Evolutionary conservation across 64 coral and sea anemone genomes (phyloP).

Genomic region (Porites australiensis): DNA sequence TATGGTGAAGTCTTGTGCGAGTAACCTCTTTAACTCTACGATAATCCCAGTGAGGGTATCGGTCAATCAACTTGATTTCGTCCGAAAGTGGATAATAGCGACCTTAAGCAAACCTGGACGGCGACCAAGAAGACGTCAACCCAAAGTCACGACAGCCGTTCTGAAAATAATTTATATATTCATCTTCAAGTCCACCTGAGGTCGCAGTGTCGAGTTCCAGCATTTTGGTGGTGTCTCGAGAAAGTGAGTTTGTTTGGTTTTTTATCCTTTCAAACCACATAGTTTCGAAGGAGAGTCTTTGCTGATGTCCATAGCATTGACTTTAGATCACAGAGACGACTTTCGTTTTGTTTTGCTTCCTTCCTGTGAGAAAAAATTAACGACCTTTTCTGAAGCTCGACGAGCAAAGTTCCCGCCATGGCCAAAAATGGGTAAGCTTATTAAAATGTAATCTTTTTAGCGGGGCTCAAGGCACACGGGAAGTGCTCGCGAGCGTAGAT

Average conservation of each 20-base stretch:
- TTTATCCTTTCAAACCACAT: slow-evolving; percentile 14
- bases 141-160: slow-evolving; percentile 29
- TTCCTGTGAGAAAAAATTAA: background rate
- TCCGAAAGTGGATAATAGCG: background rate
- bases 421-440: no score
- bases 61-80: no score
- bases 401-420: no score
- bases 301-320: background rate
- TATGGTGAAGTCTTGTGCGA: no score
- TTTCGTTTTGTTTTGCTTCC: background rate
- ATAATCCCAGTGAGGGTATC: no score
- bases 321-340: background rate
- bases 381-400: background rate
- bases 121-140: slow-evolving; percentile 10
- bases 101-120: slow-evolving; percentile 15
- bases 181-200: slow-evolving; percentile 39
- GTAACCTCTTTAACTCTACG: no score
- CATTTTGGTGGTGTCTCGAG: slow-evolving; percentile 32
- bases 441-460: no score
- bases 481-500: no score
- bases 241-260: slow-evolving; percentile 27
- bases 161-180: slow-evolving; percentile 31
- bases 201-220: slow-evolving; percentile 14
- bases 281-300: background rate
- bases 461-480: no score